Evolutionary conservation across 2,113 vertebrate genomes (phyloP).

Genomic region (Podiceps cristatus): DNA sequence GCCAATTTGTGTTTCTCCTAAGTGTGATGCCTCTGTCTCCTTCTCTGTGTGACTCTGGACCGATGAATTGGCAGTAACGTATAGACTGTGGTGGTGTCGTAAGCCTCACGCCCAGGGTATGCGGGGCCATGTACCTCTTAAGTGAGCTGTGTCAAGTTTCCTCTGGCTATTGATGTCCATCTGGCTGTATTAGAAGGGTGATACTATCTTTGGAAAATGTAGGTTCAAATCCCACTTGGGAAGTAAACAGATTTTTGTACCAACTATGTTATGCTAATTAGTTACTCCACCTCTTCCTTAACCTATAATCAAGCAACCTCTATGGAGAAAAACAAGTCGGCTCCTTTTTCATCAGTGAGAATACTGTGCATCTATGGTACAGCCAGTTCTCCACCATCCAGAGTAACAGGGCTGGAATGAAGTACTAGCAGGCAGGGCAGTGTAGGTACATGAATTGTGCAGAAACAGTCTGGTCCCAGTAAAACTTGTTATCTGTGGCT

Average conservation of each 20-base stretch:
- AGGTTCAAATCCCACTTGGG: not conserved
- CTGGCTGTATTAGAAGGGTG: not conserved
- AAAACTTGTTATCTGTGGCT: not conserved
- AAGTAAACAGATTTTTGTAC: not conserved
- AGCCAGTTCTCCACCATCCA: not conserved
- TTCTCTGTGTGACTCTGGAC: not conserved
- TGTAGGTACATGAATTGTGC: not conserved
- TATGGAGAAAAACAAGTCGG: not conserved
- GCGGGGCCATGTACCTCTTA: not conserved
- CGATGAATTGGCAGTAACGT: not conserved
- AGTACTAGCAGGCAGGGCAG: not conserved
- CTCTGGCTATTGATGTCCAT: not conserved
- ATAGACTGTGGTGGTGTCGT: not conserved
- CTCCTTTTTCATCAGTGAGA: not conserved
- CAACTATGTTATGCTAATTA: not conserved
- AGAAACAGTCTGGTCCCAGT: too few species aligned
- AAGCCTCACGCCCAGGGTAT: not conserved
- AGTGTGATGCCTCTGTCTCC: not conserved
- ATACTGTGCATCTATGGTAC: not conserved
- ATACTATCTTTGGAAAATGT: not conserved
- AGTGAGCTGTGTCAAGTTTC: not conserved
- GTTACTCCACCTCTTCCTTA: not conserved
- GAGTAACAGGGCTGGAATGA: not conserved
- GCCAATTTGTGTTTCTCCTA: not conserved
- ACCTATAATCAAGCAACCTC: not conserved